Evolutionary conservation across 2,113 vertebrate genomes (phyloP), one percentile per base, ranked within the genome.

Genomic region (Alces alces): DNA sequence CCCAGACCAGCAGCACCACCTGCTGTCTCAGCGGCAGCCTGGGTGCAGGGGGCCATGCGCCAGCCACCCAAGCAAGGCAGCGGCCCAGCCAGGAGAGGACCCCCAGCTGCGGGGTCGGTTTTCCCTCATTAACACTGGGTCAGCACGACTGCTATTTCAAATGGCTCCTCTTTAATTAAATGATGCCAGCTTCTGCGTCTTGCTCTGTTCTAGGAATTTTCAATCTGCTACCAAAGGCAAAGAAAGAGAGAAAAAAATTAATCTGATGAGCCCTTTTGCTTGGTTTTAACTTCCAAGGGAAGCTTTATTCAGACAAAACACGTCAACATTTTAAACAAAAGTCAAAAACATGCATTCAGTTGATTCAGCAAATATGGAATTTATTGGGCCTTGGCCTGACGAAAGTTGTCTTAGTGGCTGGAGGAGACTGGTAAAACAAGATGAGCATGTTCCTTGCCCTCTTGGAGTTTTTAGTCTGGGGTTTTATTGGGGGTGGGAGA

Each of bases 91-190:
- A 85, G 89, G 73, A 94, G 16, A 94, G 73, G 36, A 98, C 39
- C 70, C 70, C 94, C 96, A 84, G 95, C 93, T 95, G 97, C 0
- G 23, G 97, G 39, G 70, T 52, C 73, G 28, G 3, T 16, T 93
- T 97, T n/a, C 52, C 58, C 98, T 97, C 96, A 96, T 98, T 96
- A 97, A 98, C 92, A 60, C 58, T 89, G 36, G 82, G 85, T 92
- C 96, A 97, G 95, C 93, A 96, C 98, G 98, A 97, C 97, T 94
- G 98, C 96, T 98, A 95, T 97, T 98, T 98, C 97, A 97, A 97
- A 73, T 52, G 91, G 64, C 58, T 98, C 73, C 96, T 96, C 78
- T 95, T 88, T 94, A 95, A 96, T 97, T 97, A 97, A 96, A 96
- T 23, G 50, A 93, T 94, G 91, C 36, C 33, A 85, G 83, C 88